These are phyloP conservation scores for Lasius platythorax DNA, from an alignment of 2,888 invertebrate genomes.

Conservation along the genomic window DNA sequence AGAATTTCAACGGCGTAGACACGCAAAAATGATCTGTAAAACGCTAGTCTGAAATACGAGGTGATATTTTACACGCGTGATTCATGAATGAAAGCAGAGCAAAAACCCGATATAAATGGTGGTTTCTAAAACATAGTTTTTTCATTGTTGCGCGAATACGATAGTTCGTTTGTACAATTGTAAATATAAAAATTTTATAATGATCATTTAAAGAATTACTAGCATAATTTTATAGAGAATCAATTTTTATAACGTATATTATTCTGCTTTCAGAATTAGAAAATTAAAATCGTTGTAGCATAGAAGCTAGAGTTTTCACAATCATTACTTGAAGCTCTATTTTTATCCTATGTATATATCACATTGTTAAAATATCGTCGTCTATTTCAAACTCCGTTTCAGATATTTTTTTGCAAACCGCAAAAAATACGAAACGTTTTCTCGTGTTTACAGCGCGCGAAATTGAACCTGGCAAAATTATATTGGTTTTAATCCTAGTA, in stretches of 20 bases:
- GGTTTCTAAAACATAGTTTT: background rate
- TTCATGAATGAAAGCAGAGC: slow-evolving; percentile 33
- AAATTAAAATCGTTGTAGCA: background rate
- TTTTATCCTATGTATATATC: background rate
- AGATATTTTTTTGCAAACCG: background rate
- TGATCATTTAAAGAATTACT: background rate
- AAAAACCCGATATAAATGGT: slow-evolving; percentile 20
- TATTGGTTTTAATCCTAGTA: slow-evolving; percentile 47
- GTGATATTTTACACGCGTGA: slow-evolving; percentile 38
- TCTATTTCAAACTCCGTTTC: background rate
- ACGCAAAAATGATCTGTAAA: slow-evolving; percentile 42
- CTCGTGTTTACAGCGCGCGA: background rate
- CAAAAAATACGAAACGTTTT: background rate
- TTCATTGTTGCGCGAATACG: background rate
- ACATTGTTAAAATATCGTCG: slow-evolving; percentile 6
- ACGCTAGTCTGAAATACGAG: slow-evolving; percentile 28
- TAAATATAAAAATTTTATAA: background rate
- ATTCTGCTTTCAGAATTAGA: background rate
- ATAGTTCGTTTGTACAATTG: background rate
- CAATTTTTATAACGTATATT: background rate
- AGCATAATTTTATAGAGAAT: background rate
- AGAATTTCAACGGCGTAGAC: slow-evolving; percentile 38
- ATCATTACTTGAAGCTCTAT: background rate
- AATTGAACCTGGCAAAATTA: slow-evolving; percentile 14
- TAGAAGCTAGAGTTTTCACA: background rate